Evolutionary conservation across 2,113 vertebrate species (phyloP).

Genomic region (Abramis brama): DNA sequence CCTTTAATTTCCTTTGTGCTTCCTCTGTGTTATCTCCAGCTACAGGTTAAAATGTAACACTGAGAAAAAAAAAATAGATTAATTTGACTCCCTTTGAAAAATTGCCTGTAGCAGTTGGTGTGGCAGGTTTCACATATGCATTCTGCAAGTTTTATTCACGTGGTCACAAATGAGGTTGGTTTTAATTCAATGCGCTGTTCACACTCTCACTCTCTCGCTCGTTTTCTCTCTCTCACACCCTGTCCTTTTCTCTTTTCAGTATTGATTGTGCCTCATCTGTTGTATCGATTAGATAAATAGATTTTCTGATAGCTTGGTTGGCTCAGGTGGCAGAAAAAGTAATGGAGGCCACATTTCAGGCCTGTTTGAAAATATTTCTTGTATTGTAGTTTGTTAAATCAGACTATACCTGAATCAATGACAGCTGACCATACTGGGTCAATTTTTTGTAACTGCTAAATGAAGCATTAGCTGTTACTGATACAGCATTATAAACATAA

Average conservation of each 20-base stretch:
- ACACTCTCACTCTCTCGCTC: neutral
- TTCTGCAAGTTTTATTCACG: neutral
- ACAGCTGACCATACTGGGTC: neutral
- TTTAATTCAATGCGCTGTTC: neutral
- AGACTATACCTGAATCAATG: neutral
- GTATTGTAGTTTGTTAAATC: neutral
- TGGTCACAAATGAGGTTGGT: neutral
- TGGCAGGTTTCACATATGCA: neutral
- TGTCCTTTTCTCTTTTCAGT: neutral
- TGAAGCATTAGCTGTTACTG: neutral
- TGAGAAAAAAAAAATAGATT: neutral
- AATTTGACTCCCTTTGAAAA: neutral
- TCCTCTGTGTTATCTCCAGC: slow-evolving; percentile 1
- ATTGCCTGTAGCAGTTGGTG: neutral
- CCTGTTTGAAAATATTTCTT: neutral
- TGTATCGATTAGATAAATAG: slow-evolving; percentile 22
- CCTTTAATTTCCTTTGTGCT: slow-evolving; percentile 11
- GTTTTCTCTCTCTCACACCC: neutral
- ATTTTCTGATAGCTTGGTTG: slow-evolving; percentile 20
- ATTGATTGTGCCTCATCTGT: slow-evolving; percentile 21
- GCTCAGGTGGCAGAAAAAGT: neutral
- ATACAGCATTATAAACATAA: neutral
- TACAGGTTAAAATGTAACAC: neutral
- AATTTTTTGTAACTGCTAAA: neutral
- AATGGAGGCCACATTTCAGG: neutral